A percentile compares a stretch with the other conserved stretches of the same genome.
These are phyloP conservation scores for Cyanoramphus novaezelandiae DNA, from an alignment of 2,113 vertebrate genomes.

Conservation along the genomic window DNA sequence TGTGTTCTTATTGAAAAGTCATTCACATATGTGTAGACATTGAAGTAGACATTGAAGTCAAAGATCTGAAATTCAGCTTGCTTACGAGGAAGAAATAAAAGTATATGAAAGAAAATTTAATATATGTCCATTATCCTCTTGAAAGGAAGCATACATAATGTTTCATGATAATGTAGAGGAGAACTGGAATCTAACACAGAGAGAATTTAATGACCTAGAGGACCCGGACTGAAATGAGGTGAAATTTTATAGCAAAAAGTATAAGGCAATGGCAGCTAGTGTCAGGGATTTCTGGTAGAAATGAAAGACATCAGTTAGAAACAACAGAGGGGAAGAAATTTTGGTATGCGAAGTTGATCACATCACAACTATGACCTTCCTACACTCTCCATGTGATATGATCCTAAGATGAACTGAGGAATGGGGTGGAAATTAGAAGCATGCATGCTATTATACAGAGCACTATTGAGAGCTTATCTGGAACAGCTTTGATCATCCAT, in stretches of 20 bases:
- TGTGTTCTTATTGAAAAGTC: not conserved
- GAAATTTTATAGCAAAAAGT: not conserved
- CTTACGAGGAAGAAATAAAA: not conserved
- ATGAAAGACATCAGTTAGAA: constrained; percentile 1
- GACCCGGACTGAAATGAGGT: not conserved
- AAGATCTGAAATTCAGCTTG: not conserved
- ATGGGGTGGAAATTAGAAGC: constrained; percentile 44
- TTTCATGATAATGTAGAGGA: not conserved
- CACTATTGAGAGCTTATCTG: constrained; percentile 29
- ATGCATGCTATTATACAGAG: constrained; percentile 18
- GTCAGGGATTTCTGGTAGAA: not conserved
- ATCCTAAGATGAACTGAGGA: constrained; percentile 54
- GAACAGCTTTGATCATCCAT: constrained; percentile 45
- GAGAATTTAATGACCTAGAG: not conserved
- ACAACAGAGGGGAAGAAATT: not conserved
- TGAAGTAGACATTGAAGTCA: not conserved
- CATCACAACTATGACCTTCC: constrained; percentile 26
- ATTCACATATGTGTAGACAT: not conserved
- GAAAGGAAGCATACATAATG: not conserved
- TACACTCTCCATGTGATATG: constrained; percentile 15
- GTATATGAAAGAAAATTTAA: not conserved
- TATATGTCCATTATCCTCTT: not conserved
- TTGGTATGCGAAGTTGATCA: constrained; percentile 17
- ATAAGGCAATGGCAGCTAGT: not conserved
- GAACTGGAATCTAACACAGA: not conserved